Base-by-base conservation (phyloP, 2,888 invertebrate species). In the Chaitophorus viminalis region DNA sequence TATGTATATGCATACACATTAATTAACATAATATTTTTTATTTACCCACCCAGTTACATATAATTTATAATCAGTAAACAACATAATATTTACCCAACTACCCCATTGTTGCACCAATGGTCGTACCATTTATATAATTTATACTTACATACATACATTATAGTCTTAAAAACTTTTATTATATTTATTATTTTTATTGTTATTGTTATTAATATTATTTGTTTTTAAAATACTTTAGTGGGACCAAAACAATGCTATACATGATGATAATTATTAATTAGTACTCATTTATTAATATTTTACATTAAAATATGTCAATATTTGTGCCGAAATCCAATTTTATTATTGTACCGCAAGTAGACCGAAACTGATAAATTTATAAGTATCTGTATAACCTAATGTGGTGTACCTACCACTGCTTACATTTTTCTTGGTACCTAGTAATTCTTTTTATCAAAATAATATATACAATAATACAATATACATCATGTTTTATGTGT, bases 131-230 rank as follows among this genome's bases (percentile, higher is more conserved):
- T 46, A 46, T 46, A 14, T 14, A 46, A 46, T 46, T 14, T 14
- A 14, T 46, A 14, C 29, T 6, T 68, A 29, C 68, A 25, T 68
- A 68, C 11, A 46, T 14, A 46, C 11, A 29, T 68, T 29, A 70
- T 70, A 70, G 31, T 70, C 31, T n/a, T 17, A 70, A 70, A 9
- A 74, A 36, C 18, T 21, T 25, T 31, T 72, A 5, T 72, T 72
- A 36, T 74, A 36, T 74, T 74, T 25, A 74, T 70, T 74, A 74
- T 74, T 74, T 33, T 36, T 72, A 72, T 33, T 72, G 8, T 33
- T 33, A 31, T 72, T 72, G 4, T 74, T 36, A 18, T 72, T 72
- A 5, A 3, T 72, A 18, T 74, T 36, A 9, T 36, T 74, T 74
- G n/a, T 36, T 36, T 33, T 74, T 36, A 74, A 36, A 36, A 36